A percentile compares a stretch with the other conserved stretches of the same genome.
Evolutionary conservation across 2,888 invertebrate genomes (phyloP).

Genomic region (Phlogophora meticulosa): DNA sequence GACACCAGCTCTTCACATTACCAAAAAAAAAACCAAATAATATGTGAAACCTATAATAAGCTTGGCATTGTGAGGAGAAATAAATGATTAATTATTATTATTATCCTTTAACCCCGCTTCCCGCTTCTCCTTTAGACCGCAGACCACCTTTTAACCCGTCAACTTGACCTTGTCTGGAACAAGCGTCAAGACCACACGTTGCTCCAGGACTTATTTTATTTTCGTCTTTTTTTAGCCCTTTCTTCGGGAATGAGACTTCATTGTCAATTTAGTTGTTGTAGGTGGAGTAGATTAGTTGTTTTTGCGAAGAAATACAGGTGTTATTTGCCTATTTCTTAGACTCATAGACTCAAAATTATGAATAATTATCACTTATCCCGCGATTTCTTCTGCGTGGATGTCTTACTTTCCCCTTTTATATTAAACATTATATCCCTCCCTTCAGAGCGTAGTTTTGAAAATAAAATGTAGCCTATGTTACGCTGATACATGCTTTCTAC

Average conservation of each 20-base stretch:
- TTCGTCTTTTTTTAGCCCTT: constrained; percentile 35
- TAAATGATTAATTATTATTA: not conserved
- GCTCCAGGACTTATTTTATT: constrained; percentile 33
- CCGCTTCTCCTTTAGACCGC: constrained; percentile 20
- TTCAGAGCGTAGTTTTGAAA: too few relatives aligned
- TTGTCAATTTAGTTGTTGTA: constrained; percentile 35
- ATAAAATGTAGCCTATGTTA: too few relatives aligned
- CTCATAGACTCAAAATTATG: not conserved
- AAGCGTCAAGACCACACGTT: constrained; percentile 61
- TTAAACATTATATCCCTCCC: too few relatives aligned
- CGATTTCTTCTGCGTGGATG: too few relatives aligned
- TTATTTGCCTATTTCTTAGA: not conserved
- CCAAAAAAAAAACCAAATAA: too few relatives aligned
- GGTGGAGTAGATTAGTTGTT: not conserved
- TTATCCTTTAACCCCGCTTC: not conserved
- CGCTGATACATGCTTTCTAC: too few relatives aligned
- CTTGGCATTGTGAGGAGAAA: too few relatives aligned
- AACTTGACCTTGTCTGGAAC: constrained; percentile 56
- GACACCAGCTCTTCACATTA: too few relatives aligned
- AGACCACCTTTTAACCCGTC: constrained; percentile 28
- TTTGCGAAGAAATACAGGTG: not conserved
- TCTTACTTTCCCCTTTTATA: too few relatives aligned
- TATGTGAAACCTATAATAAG: not conserved
- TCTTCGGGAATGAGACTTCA: constrained; percentile 19
- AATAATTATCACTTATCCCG: not conserved